Evolutionary conservation across 2,113 vertebrate species (phyloP), one percentile per base, ranked within the genome.

Genomic region (Alexandromys fortis): DNA sequence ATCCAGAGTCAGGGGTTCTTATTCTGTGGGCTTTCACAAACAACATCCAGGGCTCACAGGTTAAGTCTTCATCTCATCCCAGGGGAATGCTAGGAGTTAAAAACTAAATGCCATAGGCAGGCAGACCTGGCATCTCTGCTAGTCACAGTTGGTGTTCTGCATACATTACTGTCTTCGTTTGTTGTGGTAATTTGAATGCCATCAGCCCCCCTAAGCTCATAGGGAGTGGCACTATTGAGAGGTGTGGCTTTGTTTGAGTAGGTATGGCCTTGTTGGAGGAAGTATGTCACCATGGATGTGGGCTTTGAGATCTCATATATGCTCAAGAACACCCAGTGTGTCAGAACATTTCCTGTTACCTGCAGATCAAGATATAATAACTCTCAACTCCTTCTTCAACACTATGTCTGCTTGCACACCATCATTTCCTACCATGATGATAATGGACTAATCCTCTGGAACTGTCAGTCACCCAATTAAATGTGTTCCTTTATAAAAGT

Each of bases 51-150:
- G 16, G 35, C 38, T 67, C 3, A 14, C 0, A 21, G 19, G 75
- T 14, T 45, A 10, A 2, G 75, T 45, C 35, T 7, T 58, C n/a
- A 4, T 58, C 30, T 73, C 49, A 82, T 3, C 65, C 49, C 28
- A 0, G 1, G 7, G 49, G 4, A 6, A 45, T 28, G 1, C 12
- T n/a, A 73, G 58, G 24, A 28, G 52, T 17, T 24, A 13, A 11
- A 45, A 42, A 28, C 17, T 5, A 42, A 7, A 21, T 1, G 6
- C 22, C 30, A 1, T 3, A 78, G 21, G 28, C 2, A 11, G 19
- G 33, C 26, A 67, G 42, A 22, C 3, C 49, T 30, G 28, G 33
- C 45, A 52, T 90, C 30, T 55, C 35, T 17, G 17, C 42, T 45
- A 79, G 17, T 55, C 12, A 35, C 8, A 52, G 17, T 21, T 35